phyloP scores from a whole-genome alignment of 2,797 vertebrate species.

The Lepus townsendii region DNA sequence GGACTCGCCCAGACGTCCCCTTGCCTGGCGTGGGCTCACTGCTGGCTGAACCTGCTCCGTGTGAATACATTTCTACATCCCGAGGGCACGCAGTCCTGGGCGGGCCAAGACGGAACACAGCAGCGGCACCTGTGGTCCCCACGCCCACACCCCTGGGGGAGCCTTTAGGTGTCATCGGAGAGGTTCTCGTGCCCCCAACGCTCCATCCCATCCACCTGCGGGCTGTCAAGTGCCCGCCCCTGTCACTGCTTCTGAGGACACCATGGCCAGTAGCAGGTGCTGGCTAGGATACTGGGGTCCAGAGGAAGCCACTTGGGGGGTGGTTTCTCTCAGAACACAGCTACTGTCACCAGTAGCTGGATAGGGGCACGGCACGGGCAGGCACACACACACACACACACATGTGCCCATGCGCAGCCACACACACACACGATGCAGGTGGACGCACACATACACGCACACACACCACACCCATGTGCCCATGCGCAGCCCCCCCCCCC shows the following conservation, averaged over 20 bases:
- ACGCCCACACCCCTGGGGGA: too few species aligned
- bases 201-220: background rate
- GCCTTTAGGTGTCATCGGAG: background rate
- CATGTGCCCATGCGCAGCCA: background rate
- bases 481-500: too few species aligned
- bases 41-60: too few species aligned
- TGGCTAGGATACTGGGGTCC: accelerated
- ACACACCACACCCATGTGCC: background rate
- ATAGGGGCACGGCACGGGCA: too few species aligned
- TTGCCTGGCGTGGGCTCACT: too few species aligned
- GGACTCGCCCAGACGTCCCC: accelerated
- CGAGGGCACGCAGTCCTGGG: accelerated
- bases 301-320: background rate
- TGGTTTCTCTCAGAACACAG: accelerated
- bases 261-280: accelerated
- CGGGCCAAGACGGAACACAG: background rate
- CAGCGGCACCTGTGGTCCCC: too few species aligned
- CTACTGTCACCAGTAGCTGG: accelerated
- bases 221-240: accelerated
- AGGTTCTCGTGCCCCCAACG: too few species aligned
- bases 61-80: accelerated
- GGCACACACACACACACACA: too few species aligned
- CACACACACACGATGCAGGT: too few species aligned
- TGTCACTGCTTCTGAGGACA: accelerated
- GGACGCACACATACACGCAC: background rate